Base-by-base conservation (phyloP, 2,113 vertebrate genomes). In the Pipra filicauda region DNA sequence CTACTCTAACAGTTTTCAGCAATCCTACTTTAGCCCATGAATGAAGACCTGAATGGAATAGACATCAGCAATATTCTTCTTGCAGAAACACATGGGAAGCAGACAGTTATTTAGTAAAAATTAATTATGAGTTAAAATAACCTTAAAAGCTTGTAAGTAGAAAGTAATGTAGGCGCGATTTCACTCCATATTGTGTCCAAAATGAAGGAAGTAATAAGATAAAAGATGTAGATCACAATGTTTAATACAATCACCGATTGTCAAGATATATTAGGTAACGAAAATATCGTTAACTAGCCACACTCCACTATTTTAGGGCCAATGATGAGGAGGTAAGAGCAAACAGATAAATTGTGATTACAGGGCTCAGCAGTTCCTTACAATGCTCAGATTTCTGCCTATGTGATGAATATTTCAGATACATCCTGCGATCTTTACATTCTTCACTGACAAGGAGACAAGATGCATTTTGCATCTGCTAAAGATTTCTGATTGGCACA, bases 371-470 rank as follows among this genome's bases (percentile, higher is more conserved):
- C 82, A 95, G 74, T 59, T 95, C 95, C 69, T 87, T 76, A n/a
- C 30, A 64, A 51, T 85, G 62, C 88, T 94, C 84, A 76, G 89
- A 94, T 69, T 90, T 96, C 86, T 96, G 92, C 94, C 96, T 91
- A 91, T 76, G 94, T 80, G 90, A 97, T 97, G 92, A 98, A 97
- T 98, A 98, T 98, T 98, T 97, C 93, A 97, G 95, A 91, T 93
- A 88, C 81, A 96, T 96, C 85, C 93, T 88, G 91, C 54, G 5
- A 96, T 97, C 93, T 94, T 97, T 97, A 89, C 89, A 93, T 96
- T 97, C 97, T 97, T 97, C 96, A 90, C 97, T 98, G 96, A 97
- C 97, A 97, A 97, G 94, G 78, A 97, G 96, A 97, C 88, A 96
- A 96, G 96, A 97, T 91, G 88, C 91, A 95, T 97, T 97, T 97